Conservation (phyloP, 2,113 vertebrate genomes). For the Bothrops jararaca region DNA sequence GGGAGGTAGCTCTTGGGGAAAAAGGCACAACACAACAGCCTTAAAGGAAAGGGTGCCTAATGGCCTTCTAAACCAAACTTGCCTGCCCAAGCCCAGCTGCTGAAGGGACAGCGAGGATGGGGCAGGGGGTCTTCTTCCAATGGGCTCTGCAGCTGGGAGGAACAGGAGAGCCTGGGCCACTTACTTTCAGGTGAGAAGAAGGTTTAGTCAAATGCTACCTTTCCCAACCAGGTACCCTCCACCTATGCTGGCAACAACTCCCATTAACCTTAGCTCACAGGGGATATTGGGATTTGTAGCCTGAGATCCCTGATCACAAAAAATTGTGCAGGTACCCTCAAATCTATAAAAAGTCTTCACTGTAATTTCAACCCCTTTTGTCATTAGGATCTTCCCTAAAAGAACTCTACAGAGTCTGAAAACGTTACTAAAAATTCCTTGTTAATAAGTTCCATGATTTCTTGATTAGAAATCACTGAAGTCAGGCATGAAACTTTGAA, state of each 20-base stretch:
- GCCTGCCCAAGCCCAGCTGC: background rate
- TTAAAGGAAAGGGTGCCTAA: conserved; percentile 19
- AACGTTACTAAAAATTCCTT: background rate
- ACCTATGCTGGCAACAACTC: background rate
- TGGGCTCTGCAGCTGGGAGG: rapidly evolving
- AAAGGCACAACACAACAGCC: background rate
- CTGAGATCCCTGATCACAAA: background rate
- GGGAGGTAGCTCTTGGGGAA: background rate
- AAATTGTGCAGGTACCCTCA: background rate
- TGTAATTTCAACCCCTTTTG: background rate
- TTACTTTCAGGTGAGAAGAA: background rate
- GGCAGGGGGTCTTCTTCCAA: background rate
- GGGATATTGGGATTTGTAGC: background rate
- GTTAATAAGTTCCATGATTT: no score
- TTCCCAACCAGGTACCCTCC: background rate
- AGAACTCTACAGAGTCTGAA: background rate
- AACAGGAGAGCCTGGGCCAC: rapidly evolving
- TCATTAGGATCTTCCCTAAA: background rate
- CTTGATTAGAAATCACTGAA: background rate
- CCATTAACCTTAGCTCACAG: background rate
- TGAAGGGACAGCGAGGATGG: background rate
- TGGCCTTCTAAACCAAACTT: conserved; percentile 18
- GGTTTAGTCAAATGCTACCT: background rate
- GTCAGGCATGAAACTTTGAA: background rate
- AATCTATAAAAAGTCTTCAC: background rate